These are phyloP conservation scores for Listronotus bonariensis DNA, from an alignment of 1,140 invertebrate genomes.

Conservation along the genomic window DNA sequence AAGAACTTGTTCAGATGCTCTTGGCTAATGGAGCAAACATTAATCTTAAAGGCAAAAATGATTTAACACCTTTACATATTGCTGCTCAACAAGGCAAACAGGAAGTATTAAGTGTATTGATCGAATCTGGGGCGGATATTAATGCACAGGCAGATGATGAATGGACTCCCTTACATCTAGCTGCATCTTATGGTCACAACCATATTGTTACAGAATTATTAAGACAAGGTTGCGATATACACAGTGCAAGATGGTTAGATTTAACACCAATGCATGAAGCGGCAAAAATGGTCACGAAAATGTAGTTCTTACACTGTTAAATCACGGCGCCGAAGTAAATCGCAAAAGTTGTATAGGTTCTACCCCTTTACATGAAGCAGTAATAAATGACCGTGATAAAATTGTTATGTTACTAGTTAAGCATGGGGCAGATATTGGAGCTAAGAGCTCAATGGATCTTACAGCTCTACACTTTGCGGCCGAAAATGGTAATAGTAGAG, in stretches of 20 bases:
- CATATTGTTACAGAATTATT: background rate
- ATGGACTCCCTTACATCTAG: slow-evolving; percentile 2
- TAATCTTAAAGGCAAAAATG: background rate
- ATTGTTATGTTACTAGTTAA: background rate
- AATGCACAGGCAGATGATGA: background rate
- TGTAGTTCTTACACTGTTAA: background rate
- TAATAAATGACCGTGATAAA: background rate
- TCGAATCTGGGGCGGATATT: background rate
- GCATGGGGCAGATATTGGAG: background rate
- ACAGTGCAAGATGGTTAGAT: background rate
- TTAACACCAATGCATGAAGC: background rate
- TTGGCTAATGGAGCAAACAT: no score
- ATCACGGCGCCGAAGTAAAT: background rate
- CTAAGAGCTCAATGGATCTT: background rate
- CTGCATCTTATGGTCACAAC: background rate
- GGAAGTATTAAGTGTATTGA: background rate
- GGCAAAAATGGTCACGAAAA: background rate
- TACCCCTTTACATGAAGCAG: slow-evolving; percentile 4
- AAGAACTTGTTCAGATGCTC: no score
- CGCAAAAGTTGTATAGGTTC: background rate
- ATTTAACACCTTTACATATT: background rate
- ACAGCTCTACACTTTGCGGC: background rate
- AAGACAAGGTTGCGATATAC: background rate
- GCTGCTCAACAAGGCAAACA: background rate
- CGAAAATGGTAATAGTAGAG: background rate